These are phyloP conservation scores for Melipona quadrifasciata DNA, from an alignment of 1,140 invertebrate species.

Conservation along the genomic window DNA sequence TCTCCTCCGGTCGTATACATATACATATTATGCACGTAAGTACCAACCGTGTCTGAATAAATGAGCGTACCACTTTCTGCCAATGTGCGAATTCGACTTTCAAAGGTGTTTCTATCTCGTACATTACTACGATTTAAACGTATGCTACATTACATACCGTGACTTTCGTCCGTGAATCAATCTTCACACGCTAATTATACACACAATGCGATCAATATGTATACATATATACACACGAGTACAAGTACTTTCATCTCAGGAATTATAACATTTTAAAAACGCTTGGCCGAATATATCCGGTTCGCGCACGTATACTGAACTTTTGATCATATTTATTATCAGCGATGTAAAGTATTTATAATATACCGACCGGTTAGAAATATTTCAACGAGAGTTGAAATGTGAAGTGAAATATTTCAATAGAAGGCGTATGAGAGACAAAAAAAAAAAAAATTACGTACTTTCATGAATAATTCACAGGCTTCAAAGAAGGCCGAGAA, in stretches of 20 bases:
- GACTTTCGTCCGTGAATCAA: slow-evolving; percentile 1
- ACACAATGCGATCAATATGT: neutral
- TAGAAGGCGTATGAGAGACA: neutral
- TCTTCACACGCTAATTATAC: neutral
- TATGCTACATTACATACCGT: neutral
- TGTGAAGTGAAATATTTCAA: neutral
- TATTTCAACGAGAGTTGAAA: neutral
- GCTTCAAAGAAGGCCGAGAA: neutral
- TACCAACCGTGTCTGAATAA: neutral
- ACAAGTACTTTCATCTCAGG: neutral
- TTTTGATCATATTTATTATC: neutral
- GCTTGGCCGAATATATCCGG: too few relatives aligned
- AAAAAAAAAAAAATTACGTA: too few relatives aligned
- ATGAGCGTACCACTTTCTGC: neutral
- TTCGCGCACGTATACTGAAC: neutral
- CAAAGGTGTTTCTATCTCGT: neutral
- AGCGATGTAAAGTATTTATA: neutral
- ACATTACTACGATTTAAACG: neutral
- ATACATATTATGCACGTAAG: rapidly evolving
- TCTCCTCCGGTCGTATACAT: neutral
- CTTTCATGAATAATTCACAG: neutral
- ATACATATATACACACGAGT: neutral
- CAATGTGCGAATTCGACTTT: neutral
- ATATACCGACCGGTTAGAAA: neutral
- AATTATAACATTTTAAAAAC: neutral